phyloP scores from a whole-genome alignment of 2,797 vertebrate genomes.

The Chelonia mydas region DNA sequence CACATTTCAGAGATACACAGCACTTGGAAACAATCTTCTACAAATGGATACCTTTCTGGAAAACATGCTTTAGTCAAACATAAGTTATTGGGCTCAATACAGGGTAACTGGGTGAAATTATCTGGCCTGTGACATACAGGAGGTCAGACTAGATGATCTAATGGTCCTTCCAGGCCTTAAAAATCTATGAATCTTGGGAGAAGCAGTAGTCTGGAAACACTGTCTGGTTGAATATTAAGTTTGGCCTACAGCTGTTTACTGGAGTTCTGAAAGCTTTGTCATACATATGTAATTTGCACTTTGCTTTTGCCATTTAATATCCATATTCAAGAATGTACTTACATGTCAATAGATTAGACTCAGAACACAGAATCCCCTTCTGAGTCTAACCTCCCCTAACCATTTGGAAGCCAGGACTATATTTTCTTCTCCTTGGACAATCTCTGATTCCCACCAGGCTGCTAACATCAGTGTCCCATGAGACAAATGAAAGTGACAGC shows the following conservation, averaged over 20 bases:
- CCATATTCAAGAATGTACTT: neutral
- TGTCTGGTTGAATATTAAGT: fast-evolving
- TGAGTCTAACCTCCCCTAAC: neutral
- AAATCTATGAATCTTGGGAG: slow-evolving; percentile 15
- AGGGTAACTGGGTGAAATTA: neutral
- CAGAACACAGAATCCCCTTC: neutral
- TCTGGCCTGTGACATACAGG: neutral
- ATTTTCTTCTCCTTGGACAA: neutral
- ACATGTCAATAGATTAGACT: neutral
- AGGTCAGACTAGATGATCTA: slow-evolving; percentile 34
- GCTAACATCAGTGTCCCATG: neutral
- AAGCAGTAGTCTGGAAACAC: neutral
- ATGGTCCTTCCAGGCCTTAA: slow-evolving; percentile 31
- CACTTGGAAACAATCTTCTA: slow-evolving; percentile 62
- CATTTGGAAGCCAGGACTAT: neutral
- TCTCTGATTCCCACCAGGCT: neutral
- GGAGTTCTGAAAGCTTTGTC: neutral
- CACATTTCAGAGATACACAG: slow-evolving; percentile 43
- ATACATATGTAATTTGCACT: neutral
- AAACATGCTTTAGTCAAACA: slow-evolving; percentile 33
- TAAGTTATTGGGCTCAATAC: neutral
- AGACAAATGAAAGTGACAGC: neutral
- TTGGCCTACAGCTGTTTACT: neutral
- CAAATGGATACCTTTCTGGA: slow-evolving; percentile 45
- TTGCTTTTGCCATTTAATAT: neutral